Base-by-base conservation (phyloP, 1,140 invertebrate genomes). In the Grapholita molesta region DNA sequence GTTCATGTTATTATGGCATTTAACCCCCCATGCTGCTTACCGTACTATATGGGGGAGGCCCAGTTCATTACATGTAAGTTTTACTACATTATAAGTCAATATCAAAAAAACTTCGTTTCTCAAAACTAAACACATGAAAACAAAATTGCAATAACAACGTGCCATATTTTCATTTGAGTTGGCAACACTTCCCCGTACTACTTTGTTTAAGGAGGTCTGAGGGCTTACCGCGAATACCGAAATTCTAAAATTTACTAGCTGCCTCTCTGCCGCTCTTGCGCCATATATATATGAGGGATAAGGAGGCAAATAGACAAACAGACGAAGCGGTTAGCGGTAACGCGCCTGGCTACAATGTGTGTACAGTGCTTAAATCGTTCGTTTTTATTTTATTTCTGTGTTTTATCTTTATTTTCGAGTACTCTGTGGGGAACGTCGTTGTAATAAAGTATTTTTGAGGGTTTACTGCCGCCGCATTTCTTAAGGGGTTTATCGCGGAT, bases 181-280 rank as follows among this genome's bases (percentile, higher is more conserved):
- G 25, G 55, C 25, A 61, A 61, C 55, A 61, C 55, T 30, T 69
- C 65, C 65, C 35, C 24, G 53, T 61, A 68, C 69, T 70, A 69
- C 70, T 69, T 70, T 33, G 68, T 65, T 70, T 71, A 67, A 42
- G 66, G 66, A 66, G 68, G 35, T 6, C 42, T n/a, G n/a, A n/a
- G n/a, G n/a, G n/a, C n/a, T n/a, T n/a, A n/a, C n/a, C n/a, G n/a
- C n/a, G n/a, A n/a, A n/a, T n/a, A n/a, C n/a, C n/a, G n/a, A n/a
- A n/a, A n/a, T n/a, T n/a, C n/a, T n/a, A n/a, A n/a, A n/a, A n/a
- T n/a, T n/a, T n/a, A n/a, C n/a, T n/a, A n/a, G n/a, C n/a, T n/a
- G n/a, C n/a, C n/a, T n/a, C n/a, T n/a, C n/a, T n/a, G n/a, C n/a
- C n/a, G n/a, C n/a, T n/a, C n/a, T n/a, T n/a, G n/a, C n/a, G n/a